These are phyloP conservation scores for Homarus gammarus DNA, from an alignment of 2,888 invertebrate species.

Conservation along the genomic window DNA sequence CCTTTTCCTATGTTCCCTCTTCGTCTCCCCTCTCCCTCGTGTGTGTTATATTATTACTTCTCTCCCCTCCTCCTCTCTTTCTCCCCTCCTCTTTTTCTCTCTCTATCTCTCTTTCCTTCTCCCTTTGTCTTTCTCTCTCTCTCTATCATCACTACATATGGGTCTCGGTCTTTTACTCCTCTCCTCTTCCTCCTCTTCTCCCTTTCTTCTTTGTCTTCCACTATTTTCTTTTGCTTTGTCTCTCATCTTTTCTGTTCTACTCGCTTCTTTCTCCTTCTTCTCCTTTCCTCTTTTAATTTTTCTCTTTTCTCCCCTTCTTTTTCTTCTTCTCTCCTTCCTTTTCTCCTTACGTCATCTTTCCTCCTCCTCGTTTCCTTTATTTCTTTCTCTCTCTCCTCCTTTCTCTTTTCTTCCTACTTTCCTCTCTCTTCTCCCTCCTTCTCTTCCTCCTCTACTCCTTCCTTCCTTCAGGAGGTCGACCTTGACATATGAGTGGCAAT, in stretches of 20 bases:
- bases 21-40: too few species aligned
- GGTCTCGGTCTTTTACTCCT: too few species aligned
- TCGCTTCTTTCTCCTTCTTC: too few species aligned
- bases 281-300: background rate
- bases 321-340: background rate
- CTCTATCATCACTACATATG: too few species aligned
- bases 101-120: too few species aligned
- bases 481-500: background rate
- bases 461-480: background rate
- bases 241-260: background rate
- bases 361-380: background rate
- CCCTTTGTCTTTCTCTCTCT: too few species aligned
- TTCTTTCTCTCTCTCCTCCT: conserved; percentile 21
- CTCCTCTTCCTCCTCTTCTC: too few species aligned
- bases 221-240: background rate
- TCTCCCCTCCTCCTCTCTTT: too few species aligned
- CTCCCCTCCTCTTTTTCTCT: too few species aligned
- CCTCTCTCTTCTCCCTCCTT: background rate
- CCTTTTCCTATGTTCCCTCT: too few species aligned
- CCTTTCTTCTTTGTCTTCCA: too few species aligned
- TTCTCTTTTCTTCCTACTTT: background rate
- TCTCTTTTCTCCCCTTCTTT: background rate
- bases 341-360: background rate
- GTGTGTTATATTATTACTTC: too few species aligned
- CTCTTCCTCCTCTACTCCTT: background rate